phyloP scores from a whole-genome alignment of 2,888 invertebrate genomes.

The Pogonocherus hispidulus region DNA sequence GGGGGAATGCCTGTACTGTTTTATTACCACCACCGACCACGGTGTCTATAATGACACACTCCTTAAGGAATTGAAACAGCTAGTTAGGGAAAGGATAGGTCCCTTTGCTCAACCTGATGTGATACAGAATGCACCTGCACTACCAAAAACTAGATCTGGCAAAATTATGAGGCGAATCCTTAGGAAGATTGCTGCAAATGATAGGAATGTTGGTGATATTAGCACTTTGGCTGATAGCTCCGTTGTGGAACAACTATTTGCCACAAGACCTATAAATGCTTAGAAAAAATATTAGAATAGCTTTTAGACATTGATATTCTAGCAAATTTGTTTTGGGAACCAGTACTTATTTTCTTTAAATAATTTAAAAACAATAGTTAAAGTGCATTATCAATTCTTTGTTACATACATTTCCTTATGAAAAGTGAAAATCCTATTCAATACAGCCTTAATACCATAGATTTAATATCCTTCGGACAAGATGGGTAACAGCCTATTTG shows the following conservation, averaged over 20 bases:
- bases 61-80: constrained; percentile 78
- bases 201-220: constrained; percentile 91
- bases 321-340: constrained; percentile 1
- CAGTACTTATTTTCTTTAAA: background rate
- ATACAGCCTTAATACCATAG: background rate
- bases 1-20: constrained; percentile 98
- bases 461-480: no score
- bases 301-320: constrained; percentile 17
- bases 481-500: no score
- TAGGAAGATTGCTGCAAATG: constrained; percentile 92
- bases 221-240: constrained; percentile 94
- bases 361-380: background rate
- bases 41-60: constrained; percentile 79
- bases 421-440: no score
- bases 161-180: constrained; percentile 98
- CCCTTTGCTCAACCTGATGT: constrained; percentile 96
- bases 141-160: constrained; percentile 97
- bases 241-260: constrained; percentile 87
- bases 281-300: constrained; percentile 38
- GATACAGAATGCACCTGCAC: constrained; percentile 92
- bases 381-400: background rate
- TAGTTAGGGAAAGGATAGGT: constrained; percentile 92
- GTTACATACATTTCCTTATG: background rate
- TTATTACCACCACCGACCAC: constrained; percentile 90
- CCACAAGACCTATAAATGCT: constrained; percentile 73